Evolutionary conservation across 2,113 vertebrate genomes (phyloP).

Genomic region (Isurus oxyrinchus): DNA sequence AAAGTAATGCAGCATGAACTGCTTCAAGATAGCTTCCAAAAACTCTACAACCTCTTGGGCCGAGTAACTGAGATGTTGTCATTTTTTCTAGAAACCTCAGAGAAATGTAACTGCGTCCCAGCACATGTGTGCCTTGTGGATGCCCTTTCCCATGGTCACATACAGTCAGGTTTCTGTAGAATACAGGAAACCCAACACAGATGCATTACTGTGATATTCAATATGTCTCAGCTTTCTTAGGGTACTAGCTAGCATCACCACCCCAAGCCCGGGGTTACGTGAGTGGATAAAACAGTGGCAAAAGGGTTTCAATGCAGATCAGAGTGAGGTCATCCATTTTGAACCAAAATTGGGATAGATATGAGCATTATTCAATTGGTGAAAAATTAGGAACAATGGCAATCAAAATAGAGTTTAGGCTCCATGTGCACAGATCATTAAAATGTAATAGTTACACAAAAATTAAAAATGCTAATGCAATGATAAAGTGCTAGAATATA

Average conservation of each 20-base stretch:
- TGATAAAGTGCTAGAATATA: too few species aligned
- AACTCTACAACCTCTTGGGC: neutral
- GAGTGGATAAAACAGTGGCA: neutral
- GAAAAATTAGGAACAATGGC: too few species aligned
- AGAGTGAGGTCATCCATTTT: neutral
- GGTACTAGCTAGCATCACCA: too few species aligned
- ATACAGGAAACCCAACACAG: too few species aligned
- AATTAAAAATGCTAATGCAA: too few species aligned
- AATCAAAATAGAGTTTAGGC: too few species aligned
- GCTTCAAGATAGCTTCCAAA: neutral
- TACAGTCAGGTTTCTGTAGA: neutral
- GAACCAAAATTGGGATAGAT: neutral
- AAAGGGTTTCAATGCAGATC: neutral
- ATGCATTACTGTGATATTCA: neutral
- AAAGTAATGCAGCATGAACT: neutral
- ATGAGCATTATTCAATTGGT: too few species aligned
- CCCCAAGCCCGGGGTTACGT: neutral
- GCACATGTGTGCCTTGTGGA: too few species aligned
- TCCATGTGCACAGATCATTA: neutral
- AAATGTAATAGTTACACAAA: neutral
- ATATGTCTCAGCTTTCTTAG: neutral
- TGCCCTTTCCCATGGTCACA: neutral
- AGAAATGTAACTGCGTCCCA: neutral
- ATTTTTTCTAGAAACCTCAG: neutral
- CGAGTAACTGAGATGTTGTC: neutral